phyloP scores from a whole-genome alignment of 35 echinoderm and acorn worm genomes.

The Acanthaster planci region DNA sequence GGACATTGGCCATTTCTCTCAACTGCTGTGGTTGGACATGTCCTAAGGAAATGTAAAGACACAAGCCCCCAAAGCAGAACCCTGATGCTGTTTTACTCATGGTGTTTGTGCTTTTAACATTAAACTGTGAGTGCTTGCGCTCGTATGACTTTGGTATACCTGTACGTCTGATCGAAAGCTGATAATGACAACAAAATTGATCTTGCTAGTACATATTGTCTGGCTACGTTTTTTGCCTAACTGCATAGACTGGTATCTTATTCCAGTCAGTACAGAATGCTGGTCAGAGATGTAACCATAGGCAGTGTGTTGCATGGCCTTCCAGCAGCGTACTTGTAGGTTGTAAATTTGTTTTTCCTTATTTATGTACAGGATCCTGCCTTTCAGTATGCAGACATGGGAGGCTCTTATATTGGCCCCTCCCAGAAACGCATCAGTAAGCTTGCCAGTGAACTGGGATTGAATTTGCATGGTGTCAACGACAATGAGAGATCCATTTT shows the following conservation, averaged over 20 bases:
- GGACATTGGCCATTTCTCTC: no score
- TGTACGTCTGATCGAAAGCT: no score
- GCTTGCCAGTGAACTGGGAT: constrained; percentile 52
- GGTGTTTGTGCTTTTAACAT: no score
- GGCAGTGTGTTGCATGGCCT: no score
- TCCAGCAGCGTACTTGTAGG: constrained; percentile 11
- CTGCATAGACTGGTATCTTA: neutral
- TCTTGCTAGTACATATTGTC: neutral
- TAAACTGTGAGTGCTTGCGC: no score
- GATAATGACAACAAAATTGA: neutral
- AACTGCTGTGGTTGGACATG: no score
- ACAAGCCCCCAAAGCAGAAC: no score
- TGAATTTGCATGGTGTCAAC: constrained; percentile 38
- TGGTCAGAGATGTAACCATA: neutral
- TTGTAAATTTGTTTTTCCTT: neutral
- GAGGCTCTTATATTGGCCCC: constrained; percentile 73
- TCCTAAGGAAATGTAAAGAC: no score
- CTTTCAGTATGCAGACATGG: constrained; percentile 60
- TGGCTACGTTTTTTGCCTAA: neutral
- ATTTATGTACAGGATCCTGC: constrained; percentile 49
- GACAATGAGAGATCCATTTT: constrained; percentile 34
- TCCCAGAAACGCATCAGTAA: constrained; percentile 59
- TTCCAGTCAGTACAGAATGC: neutral
- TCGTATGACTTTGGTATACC: no score
- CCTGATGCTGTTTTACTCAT: no score